Percentiles rank a stretch among this genome's conserved stretches.
phyloP scores from a whole-genome alignment of 2,113 vertebrate genomes.

The Formicarius rufipectus region DNA sequence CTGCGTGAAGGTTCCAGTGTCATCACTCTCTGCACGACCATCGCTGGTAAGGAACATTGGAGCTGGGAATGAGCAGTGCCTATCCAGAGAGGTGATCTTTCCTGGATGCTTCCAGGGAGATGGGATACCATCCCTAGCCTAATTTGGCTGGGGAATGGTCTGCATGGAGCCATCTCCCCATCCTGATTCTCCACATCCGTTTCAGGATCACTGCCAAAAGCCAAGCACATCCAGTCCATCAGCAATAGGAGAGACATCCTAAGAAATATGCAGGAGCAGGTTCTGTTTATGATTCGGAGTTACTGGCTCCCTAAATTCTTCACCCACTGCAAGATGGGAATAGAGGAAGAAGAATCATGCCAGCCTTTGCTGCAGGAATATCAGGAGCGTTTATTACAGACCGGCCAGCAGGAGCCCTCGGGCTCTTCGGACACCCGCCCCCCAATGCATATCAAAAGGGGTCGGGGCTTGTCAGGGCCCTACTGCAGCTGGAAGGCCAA shows the following conservation, averaged over 20 bases:
- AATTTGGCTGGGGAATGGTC: background rate
- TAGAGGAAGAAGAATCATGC: constrained; percentile 55
- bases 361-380: constrained; percentile 67
- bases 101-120: background rate
- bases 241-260: constrained; percentile 66
- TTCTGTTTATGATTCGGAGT: constrained; percentile 67
- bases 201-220: constrained; percentile 54
- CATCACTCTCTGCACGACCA: constrained; percentile 54
- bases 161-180: background rate
- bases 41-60: constrained; percentile 43
- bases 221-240: constrained; percentile 23
- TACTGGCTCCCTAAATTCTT: constrained; percentile 81
- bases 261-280: constrained; percentile 69
- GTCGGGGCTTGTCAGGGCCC: background rate
- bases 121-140: background rate
- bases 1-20: constrained; percentile 70
- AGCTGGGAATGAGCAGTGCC: background rate
- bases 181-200: background rate
- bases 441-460: constrained; percentile 36
- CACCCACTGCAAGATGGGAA: constrained; percentile 57
- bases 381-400: background rate
- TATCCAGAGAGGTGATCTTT: background rate
- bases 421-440: background rate
- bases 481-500: constrained; percentile 74
- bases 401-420: background rate